A percentile compares a stretch with the other conserved stretches of the same genome.
Evolutionary conservation across 2,888 invertebrate genomes (phyloP).

Genomic region (Noctua janthina): DNA sequence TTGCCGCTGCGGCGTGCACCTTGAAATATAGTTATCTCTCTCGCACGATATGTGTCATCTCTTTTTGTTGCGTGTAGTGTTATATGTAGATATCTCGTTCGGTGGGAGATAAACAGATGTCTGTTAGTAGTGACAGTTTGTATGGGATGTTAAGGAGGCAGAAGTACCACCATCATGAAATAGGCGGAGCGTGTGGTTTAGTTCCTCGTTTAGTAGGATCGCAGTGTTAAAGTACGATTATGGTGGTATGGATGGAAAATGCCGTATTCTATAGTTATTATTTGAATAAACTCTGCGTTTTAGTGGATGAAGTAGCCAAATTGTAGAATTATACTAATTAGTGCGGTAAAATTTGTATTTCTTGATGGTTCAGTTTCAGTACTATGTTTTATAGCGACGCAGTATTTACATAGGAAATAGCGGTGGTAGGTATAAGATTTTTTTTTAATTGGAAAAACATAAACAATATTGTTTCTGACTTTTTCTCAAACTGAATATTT

Average conservation of each 20-base stretch:
- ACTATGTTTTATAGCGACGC: conserved; percentile 33
- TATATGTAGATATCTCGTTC: conserved; percentile 89
- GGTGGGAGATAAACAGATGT: conserved; percentile 87
- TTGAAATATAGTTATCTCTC: conserved; percentile 84
- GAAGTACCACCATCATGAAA: conserved; percentile 88
- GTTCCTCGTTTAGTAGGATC: conserved; percentile 71
- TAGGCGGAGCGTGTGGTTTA: conserved; percentile 84
- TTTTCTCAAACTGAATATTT: background rate
- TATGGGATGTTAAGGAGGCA: conserved; percentile 77
- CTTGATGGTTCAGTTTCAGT: conserved; percentile 35
- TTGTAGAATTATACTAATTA: conserved; percentile 60
- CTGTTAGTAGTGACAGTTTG: conserved; percentile 82
- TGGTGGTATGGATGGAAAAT: conserved; percentile 70
- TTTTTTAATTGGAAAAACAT: background rate
- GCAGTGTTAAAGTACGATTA: conserved; percentile 72
- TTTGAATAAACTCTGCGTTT: conserved; percentile 66
- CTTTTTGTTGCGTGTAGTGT: conserved; percentile 84
- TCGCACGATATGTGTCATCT: conserved; percentile 83
- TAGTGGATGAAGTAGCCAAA: conserved; percentile 59
- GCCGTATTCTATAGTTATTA: conserved; percentile 64
- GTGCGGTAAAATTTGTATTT: conserved; percentile 62
- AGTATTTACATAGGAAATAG: conserved; percentile 23
- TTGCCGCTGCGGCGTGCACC: conserved; percentile 81
- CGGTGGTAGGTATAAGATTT: background rate
- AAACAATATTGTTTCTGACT: background rate